Evolutionary conservation across 2,888 invertebrate species (phyloP).

Genomic region (Pseudoips prasinana): DNA sequence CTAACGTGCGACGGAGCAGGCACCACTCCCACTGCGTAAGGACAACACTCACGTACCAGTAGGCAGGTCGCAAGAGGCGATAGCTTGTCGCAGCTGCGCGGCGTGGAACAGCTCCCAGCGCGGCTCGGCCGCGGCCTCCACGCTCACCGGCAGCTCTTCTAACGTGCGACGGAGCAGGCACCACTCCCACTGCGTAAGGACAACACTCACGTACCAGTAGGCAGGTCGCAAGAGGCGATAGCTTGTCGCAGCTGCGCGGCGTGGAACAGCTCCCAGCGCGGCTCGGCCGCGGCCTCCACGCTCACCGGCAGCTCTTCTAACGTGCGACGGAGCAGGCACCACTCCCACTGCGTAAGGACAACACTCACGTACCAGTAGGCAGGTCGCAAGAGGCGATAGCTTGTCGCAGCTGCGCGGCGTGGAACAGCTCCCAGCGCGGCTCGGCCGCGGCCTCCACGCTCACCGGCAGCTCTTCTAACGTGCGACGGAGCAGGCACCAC

Average conservation of each 20-base stretch:
- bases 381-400: conserved; percentile 67
- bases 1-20: conserved; percentile 62
- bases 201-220: conserved; percentile 46
- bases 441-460: conserved; percentile 48
- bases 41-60: conserved; percentile 52
- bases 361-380: conserved; percentile 47
- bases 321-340: conserved; percentile 66
- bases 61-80: conserved; percentile 63
- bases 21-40: conserved; percentile 76
- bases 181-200: conserved; percentile 64
- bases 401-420: conserved; percentile 58
- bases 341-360: conserved; percentile 64
- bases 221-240: conserved; percentile 63
- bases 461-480: conserved; percentile 60
- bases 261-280: conserved; percentile 74
- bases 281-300: conserved; percentile 53
- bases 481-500: conserved; percentile 66
- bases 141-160: conserved; percentile 57
- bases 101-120: conserved; percentile 74
- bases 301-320: conserved; percentile 58
- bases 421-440: conserved; percentile 74
- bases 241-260: conserved; percentile 61
- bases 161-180: conserved; percentile 66
- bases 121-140: conserved; percentile 54
- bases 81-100: conserved; percentile 60